Base-by-base conservation (phyloP, 1,140 invertebrate species). In the Cydia splendana region DNA sequence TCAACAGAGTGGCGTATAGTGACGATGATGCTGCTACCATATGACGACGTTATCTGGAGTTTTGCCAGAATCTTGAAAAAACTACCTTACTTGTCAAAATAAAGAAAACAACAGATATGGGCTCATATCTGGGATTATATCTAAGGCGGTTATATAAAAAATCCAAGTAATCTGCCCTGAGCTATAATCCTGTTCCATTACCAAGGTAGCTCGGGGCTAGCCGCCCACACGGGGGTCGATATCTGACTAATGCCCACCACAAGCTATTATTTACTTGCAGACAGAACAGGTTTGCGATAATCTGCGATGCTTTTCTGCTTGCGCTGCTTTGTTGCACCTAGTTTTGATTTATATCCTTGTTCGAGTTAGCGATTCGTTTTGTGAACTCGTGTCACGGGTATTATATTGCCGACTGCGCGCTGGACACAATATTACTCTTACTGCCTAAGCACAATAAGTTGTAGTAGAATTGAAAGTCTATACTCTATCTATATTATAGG, bases 201-300 rank as follows among this genome's bases (percentile, higher is more conserved):
- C 73, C 67, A 53, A 53, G 45, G 48, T 51, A 71, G 75, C 76
- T 76, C 74, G 53, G 71, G 30, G 76, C 73, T 74, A 75, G 77
- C 82, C 87, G 82, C 90, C 87, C 88, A 88, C 90, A 84, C 78
- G 77, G 76, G 81, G 80, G 76, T 85, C 83, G 81, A 85, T 88
- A 90, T 87, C 87, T 90, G 86, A 90, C 87, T 90, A 90, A 90
- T 89, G 86, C 82, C 80, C 83, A 78, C 82, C 81, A 82, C 75
- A 69, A 67, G 51, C 85, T 81, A 87, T 88, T 89, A 90, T 87
- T 91, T 88, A 90, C 85, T 79, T 76, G 75, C 73, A 71, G 74
- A 65, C 57, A 34, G 79, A 88, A 91, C 90, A 84, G 85, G 90
- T 90, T 87, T 87, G 80, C 75, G 84, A 89, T 88, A 87, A 89